phyloP scores from a whole-genome alignment of 2,888 invertebrate species.

The Drosophila paranaensis region DNA sequence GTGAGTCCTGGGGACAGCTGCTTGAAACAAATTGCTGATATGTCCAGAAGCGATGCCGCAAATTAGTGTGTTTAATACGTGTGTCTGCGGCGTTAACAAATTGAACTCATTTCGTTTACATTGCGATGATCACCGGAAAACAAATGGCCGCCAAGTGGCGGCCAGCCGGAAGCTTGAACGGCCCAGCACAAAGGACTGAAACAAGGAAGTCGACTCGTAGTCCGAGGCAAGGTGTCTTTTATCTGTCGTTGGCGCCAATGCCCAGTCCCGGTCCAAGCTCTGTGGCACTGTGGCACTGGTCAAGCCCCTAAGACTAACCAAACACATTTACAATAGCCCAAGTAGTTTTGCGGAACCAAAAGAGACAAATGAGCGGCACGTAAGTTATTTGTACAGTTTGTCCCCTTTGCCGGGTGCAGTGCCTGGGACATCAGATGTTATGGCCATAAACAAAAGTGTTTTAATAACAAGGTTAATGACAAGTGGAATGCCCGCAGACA shows the following conservation, averaged over 20 bases:
- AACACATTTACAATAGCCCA: constrained; percentile 12
- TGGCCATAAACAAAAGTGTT: constrained; percentile 80
- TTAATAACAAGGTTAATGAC: constrained; percentile 83
- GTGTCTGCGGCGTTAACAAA: constrained; percentile 72
- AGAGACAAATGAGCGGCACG: constrained; percentile 82
- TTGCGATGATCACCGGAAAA: constrained; percentile 79
- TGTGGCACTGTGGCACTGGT: constrained; percentile 1
- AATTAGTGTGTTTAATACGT: constrained; percentile 81
- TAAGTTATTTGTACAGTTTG: constrained; percentile 79
- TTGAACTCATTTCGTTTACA: constrained; percentile 76
- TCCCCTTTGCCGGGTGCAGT: constrained; percentile 33
- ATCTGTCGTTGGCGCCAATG: constrained; percentile 22
- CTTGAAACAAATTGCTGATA: constrained; percentile 75
- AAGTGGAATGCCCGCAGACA: constrained; percentile 76
- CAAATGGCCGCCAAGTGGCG: constrained; percentile 67
- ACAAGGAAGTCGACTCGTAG: constrained; percentile 1
- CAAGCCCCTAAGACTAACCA: constrained; percentile 13
- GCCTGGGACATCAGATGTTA: constrained; percentile 80
- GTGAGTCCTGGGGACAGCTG: constrained; percentile 73
- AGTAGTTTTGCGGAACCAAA: constrained; percentile 33
- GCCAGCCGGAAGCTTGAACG: constrained; percentile 50
- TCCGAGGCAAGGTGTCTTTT: constrained; percentile 25
- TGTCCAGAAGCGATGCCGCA: constrained; percentile 80
- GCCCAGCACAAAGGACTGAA: constrained; percentile 22
- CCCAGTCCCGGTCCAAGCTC: constrained; percentile 6